These are phyloP conservation scores for Sinodicranocentrus sp. DNA, from an alignment of 2,888 invertebrate genomes.

Conservation along the genomic window DNA sequence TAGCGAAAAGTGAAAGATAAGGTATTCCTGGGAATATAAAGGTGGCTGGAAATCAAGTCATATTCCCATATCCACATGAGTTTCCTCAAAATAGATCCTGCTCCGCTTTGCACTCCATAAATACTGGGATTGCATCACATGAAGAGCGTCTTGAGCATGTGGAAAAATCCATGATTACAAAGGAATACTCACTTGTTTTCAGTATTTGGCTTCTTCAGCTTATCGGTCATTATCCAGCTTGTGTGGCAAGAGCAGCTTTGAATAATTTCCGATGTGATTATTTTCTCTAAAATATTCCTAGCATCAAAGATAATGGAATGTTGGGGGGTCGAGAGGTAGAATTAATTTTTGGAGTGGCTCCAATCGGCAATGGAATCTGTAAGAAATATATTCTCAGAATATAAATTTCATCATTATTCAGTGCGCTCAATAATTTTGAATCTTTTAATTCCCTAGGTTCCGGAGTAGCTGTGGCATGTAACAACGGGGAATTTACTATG, in stretches of 20 bases:
- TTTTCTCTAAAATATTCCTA: background rate
- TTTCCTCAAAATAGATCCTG: background rate
- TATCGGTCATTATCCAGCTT: no score
- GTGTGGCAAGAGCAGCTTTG: background rate
- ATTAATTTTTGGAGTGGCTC: background rate
- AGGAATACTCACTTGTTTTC: background rate
- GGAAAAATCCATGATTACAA: background rate
- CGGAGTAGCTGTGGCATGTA: no score
- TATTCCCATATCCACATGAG: background rate
- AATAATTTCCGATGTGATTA: background rate
- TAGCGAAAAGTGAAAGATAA: background rate
- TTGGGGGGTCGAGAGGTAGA: background rate
- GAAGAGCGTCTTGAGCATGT: background rate
- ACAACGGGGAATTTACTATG: no score
- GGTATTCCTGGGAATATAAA: background rate
- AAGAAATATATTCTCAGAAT: no score
- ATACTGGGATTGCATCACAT: background rate
- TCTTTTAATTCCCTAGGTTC: no score
- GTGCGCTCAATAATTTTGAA: no score
- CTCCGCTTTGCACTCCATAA: background rate
- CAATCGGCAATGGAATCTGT: background rate
- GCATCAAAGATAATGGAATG: background rate
- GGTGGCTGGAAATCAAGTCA: background rate
- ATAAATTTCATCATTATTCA: no score
- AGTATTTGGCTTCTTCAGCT: background rate